These are phyloP conservation scores for Hyles vespertilio DNA, from an alignment of 1,140 invertebrate genomes.

Conservation along the genomic window DNA sequence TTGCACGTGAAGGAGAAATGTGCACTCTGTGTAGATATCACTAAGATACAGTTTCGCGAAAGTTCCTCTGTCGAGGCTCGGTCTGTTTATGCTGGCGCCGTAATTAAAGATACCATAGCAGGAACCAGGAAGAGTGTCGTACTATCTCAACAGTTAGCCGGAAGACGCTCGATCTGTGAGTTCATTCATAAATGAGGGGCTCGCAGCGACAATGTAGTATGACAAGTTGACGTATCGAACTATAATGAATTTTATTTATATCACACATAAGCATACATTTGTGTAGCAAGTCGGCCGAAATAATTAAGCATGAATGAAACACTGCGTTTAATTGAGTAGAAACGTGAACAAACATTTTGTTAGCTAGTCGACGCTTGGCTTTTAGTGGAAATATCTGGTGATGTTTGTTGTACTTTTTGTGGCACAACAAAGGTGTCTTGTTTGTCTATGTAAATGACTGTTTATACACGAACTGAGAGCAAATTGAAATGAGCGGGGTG, in stretches of 20 bases:
- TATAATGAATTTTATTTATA: slow-evolving; percentile 44
- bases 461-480: too few species aligned
- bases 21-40: slow-evolving; percentile 30
- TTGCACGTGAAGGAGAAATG: slow-evolving; percentile 30
- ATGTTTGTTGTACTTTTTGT: slow-evolving; percentile 22
- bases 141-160: slow-evolving; percentile 75
- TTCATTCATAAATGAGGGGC: slow-evolving; percentile 73
- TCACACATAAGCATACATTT: slow-evolving; percentile 35
- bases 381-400: background rate
- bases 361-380: slow-evolving; percentile 32
- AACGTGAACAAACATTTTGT: slow-evolving; percentile 68
- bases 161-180: slow-evolving; percentile 73
- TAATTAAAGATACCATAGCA: slow-evolving; percentile 72
- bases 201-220: slow-evolving; percentile 61
- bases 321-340: slow-evolving; percentile 70
- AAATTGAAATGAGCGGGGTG: too few species aligned
- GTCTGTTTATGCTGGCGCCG: slow-evolving; percentile 56
- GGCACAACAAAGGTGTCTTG: background rate
- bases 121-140: slow-evolving; percentile 75
- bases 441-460: too few species aligned
- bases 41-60: slow-evolving; percentile 22
- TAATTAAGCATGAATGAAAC: slow-evolving; percentile 73
- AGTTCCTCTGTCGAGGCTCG: slow-evolving; percentile 20
- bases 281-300: slow-evolving; percentile 30
- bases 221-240: slow-evolving; percentile 36